Base-by-base conservation (phyloP, 2,888 invertebrate species). In the Drosophila birchii region DNA sequence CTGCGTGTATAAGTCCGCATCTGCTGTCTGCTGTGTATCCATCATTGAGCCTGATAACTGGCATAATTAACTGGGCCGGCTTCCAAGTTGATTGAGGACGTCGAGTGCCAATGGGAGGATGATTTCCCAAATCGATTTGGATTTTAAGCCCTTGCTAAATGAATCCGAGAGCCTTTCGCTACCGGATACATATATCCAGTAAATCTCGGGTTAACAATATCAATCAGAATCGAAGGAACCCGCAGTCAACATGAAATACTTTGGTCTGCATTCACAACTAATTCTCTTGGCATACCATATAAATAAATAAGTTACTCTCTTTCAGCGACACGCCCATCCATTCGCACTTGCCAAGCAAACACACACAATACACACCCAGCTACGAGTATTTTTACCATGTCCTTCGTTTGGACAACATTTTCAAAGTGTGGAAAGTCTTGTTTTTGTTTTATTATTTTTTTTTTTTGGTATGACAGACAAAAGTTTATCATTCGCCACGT, bases 401-500 rank as follows among this genome's bases (percentile, higher is more conserved):
- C 58, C 66, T 51, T 58, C 60, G 61, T 47, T 69, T 45, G 41
- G 68, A 63, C 61, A 63, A 61, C 67, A 70, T 79, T 79, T 62
- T 51, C 66, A 77, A 77, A 78, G 74, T 78, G 80, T 78, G 71
- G 32, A 75, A 77, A 77, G 76, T 86, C 74, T 88, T 61, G 76
- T 70, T 79, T 74, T 85, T 45, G 4, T 16, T 47, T 70, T 79
- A 72, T 85, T 45, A 1, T 16, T 47, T 45, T 23, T 26, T n/a
- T 47, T 47, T 47, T 82, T 75, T 81, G 9, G 47, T 47, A 76
- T 80, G 87, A 82, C 78, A 86, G 86, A 82, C 80, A 83, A 78
- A 88, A 90, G 90, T 85, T 90, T 86, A 90, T 85, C 89, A 90
- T 83, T 86, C 72, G 81, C 89, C 84, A 86, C 69, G 75, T 72